Base-by-base conservation (phyloP, 2,113 vertebrate genomes). In the Tricholaema leucomelas region DNA sequence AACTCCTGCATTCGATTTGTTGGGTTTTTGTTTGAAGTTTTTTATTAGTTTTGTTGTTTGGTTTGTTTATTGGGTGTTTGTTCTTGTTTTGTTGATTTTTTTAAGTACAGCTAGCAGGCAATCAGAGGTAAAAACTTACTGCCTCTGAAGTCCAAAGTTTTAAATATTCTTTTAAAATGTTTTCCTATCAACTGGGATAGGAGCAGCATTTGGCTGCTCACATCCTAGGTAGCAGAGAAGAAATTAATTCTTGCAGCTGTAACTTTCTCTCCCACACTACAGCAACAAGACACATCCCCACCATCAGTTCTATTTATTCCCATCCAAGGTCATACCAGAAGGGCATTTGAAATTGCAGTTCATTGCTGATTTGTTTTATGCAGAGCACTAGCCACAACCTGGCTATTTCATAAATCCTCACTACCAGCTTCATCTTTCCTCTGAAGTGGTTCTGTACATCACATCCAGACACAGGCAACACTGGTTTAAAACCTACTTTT, bases 261-360 rank as follows among this genome's bases (percentile, higher is more conserved):
- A 78, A 40, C 74, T 35, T 55, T 61, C 50, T 55, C 42, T 87
- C 40, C 64, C 70, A 50, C 31, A 20, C 52, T 6, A 76, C 72
- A 89, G 50, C 1, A 0, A 73, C 0, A 6, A 66, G 67, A 73
- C 59, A 72, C 81, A 81, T 33, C 33, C 67, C 67, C 75, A 79
- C 56, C 79, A 80, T 18, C 91, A 80, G 64, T 55, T 85, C 60
- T 56, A 55, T 0, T 77, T 93, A 87, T 87, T 87, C 46, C 71
- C 82, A 55, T 76, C 89, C 87, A 93, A 95, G 85, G 64, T 70
- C 91, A 85, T 81, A 24, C 52, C 1, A 12, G 85, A 90, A 92
- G 46, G 90, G 81, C 87, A 91, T 50, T 55, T 1, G 31, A 85
- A 87, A 71, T 23, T 85, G 71, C 87, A 89, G 64, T 52, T 58